phyloP scores from a whole-genome alignment of 2,797 vertebrate species.

The Perodicticus potto region DNA sequence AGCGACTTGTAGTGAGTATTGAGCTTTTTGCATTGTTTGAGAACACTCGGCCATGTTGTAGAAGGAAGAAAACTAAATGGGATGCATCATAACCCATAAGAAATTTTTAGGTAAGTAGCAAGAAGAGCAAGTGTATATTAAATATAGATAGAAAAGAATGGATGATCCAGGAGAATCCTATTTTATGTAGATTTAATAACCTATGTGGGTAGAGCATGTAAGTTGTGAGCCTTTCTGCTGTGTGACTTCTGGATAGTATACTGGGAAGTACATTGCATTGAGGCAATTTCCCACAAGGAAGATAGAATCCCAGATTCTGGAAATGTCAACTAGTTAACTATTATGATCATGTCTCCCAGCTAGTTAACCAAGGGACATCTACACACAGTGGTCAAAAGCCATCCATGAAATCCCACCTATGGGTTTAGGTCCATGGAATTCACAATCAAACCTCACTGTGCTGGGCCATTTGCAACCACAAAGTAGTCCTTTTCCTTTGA shows the following conservation, averaged over 20 bases:
- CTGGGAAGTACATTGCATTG: neutral
- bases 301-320: neutral
- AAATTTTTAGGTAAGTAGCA: neutral
- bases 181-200: neutral
- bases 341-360: neutral
- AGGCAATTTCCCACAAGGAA: neutral
- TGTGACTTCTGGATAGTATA: neutral
- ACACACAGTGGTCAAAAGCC: neutral
- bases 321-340: neutral
- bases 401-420: neutral
- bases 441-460: neutral
- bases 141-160: neutral
- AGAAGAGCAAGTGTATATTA: neutral
- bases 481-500: neutral
- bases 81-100: neutral
- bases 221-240: neutral
- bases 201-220: neutral
- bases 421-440: neutral
- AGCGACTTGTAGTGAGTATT: neutral
- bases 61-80: neutral
- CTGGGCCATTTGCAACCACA: neutral
- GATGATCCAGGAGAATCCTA: too few relatives aligned
- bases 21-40: neutral
- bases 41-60: neutral
- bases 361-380: neutral